A percentile compares a stretch with the other conserved stretches of the same genome.
phyloP scores from a whole-genome alignment of 2,888 invertebrate genomes.

The Lydus trimaculatus region DNA sequence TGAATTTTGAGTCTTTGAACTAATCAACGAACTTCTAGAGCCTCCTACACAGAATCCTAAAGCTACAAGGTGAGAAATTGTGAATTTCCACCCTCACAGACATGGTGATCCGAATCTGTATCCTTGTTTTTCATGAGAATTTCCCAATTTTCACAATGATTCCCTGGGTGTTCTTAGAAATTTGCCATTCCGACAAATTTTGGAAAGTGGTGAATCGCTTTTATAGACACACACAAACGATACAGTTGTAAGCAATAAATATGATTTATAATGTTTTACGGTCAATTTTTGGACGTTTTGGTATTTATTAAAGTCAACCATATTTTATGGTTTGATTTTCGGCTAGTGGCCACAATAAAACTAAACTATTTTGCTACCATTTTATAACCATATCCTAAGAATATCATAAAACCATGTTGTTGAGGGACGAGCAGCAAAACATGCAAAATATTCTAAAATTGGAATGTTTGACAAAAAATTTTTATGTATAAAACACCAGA shows the following conservation, averaged over 20 bases:
- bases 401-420: neutral
- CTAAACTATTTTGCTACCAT: constrained; percentile 3
- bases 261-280: constrained; percentile 4
- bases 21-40: too few species aligned
- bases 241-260: neutral
- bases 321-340: constrained; percentile 30
- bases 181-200: neutral
- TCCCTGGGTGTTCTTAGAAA: too few species aligned
- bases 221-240: neutral
- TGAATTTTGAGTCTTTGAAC: too few species aligned
- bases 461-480: neutral
- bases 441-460: neutral
- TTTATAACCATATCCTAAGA: neutral
- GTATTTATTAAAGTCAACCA: constrained; percentile 11
- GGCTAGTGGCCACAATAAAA: constrained; percentile 26
- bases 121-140: too few species aligned
- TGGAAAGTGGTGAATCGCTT: neutral
- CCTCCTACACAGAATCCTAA: too few species aligned
- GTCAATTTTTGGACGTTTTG: neutral
- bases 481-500: neutral
- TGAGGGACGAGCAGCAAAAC: neutral
- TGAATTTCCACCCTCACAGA: too few species aligned
- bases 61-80: too few species aligned
- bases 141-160: too few species aligned
- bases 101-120: too few species aligned